Evolutionary conservation across 2,113 vertebrate species (phyloP).

Genomic region (Melospiza melodia): DNA sequence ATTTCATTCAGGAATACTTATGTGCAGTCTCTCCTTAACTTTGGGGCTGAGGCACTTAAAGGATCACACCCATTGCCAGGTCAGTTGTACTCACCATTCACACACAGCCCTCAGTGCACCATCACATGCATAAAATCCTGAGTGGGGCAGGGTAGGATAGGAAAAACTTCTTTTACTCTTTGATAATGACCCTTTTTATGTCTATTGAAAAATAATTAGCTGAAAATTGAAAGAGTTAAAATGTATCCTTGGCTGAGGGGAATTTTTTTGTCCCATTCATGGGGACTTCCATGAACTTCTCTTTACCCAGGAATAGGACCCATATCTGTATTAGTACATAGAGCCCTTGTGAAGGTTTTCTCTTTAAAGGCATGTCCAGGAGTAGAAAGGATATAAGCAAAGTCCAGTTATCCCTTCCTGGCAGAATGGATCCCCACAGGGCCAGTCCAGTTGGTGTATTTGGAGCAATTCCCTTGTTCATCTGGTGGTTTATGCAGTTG

Average conservation of each 20-base stretch:
- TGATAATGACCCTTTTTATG: background rate
- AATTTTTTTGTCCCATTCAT: background rate
- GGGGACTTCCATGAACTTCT: background rate
- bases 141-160: background rate
- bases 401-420: background rate
- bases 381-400: background rate
- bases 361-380: background rate
- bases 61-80: background rate
- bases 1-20: background rate
- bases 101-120: background rate
- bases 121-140: background rate
- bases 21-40: background rate
- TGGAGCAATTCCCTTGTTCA: background rate
- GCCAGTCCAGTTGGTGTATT: background rate
- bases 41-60: background rate
- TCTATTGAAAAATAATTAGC: background rate
- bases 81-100: background rate
- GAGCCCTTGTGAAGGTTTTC: background rate
- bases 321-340: background rate
- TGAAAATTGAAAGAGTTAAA: background rate
- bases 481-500: fast-evolving
- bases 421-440: background rate
- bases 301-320: background rate
- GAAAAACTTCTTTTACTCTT: background rate
- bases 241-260: background rate